Evolutionary conservation across 2,113 vertebrate species (phyloP), one percentile per base, ranked within the genome.

Genomic region (Semicossyphus pulcher): DNA sequence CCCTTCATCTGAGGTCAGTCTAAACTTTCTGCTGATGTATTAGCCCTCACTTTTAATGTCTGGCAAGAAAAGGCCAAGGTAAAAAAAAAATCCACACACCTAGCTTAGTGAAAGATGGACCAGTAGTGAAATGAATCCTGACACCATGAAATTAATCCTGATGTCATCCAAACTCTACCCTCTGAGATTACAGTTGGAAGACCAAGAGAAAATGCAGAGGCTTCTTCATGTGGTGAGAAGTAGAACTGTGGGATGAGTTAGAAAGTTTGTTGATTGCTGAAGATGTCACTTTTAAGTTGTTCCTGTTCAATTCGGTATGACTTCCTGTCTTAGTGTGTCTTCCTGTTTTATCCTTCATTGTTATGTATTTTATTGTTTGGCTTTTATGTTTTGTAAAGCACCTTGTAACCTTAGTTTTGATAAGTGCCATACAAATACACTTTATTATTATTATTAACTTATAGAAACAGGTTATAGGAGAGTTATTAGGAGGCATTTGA

Each of bases 111-210:
- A 76, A 72, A 78, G 56, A 81, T 42, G 31, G 64, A 81, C 53
- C 34, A 32, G 44, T 15, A 53, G 10, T 71, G 44, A 74, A 81
- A 78, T 67, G 3, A 56, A 71, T 71, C 28, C 23, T 71, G 69
- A 78, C 60, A 59, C 21, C 10, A 25, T 58, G 60, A 51, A 77
- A 80, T 80, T 65, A 81, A 67, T 78, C 39, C 64, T 18, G 59
- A 51, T 41, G 34, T 36, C 51, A 64, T 79, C 58, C 21, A 60
- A 44, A 82, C 34, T 26, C 57, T 25, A 25, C 47, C 44, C 49
- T 20, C 47, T 69, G 10, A 61, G 41, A 57, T 62, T 59, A 64
- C 34, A 49, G 47, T 3, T 32, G 26, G 2, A 21, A 59, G 47
- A 62, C 63, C 16, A 74, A 44, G 49, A 39, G 28, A 61, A 37